These are phyloP conservation scores for Harpagifer antarcticus DNA, from an alignment of 2,797 vertebrate species.

Conservation along the genomic window DNA sequence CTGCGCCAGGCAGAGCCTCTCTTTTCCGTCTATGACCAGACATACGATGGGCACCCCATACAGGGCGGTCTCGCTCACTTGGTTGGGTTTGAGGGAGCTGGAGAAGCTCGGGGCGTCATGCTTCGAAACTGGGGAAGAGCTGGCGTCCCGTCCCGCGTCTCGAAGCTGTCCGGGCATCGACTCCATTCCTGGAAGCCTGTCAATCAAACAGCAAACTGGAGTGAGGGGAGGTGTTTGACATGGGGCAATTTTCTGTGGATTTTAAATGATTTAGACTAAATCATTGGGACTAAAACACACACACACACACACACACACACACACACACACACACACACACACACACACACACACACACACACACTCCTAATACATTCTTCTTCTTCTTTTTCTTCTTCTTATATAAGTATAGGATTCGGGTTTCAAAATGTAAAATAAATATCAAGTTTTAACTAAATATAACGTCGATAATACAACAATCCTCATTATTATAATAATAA, in stretches of 20 bases:
- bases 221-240: conserved; percentile 11
- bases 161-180: conserved; percentile 91
- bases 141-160: conserved; percentile 90
- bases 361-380: neutral
- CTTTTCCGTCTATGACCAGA: conserved; percentile 96
- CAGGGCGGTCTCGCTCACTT: conserved; percentile 95
- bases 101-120: conserved; percentile 91
- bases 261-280: neutral
- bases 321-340: too few species aligned
- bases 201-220: conserved; percentile 8
- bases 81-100: conserved; percentile 93
- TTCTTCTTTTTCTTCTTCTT: too few species aligned
- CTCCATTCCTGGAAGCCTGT: conserved; percentile 92
- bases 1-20: conserved; percentile 93
- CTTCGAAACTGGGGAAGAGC: conserved; percentile 90
- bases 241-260: neutral
- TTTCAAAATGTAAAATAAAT: neutral
- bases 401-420: neutral
- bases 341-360: too few species aligned
- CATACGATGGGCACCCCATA: conserved; percentile 97
- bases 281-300: neutral
- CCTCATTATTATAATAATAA: neutral
- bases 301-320: neutral
- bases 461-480: neutral
- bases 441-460: neutral